phyloP scores from a whole-genome alignment of 2,113 vertebrate species.

The Tamias sibiricus region DNA sequence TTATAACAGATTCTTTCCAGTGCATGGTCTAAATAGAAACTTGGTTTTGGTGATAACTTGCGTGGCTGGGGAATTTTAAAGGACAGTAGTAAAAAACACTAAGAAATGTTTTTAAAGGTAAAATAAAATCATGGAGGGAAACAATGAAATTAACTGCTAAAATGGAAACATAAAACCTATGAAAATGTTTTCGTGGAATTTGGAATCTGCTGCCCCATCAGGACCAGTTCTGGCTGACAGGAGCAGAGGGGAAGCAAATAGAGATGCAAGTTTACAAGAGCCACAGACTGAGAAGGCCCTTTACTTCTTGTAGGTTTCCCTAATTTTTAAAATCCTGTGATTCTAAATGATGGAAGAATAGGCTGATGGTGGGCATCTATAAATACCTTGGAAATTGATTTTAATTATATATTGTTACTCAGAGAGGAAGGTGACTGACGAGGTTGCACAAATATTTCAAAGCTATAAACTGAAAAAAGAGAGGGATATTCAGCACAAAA shows the following conservation, averaged over 20 bases:
- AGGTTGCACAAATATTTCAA: not conserved
- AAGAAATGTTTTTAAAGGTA: slow-evolving; percentile 18
- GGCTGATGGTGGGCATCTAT: not conserved
- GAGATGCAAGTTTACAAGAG: not conserved
- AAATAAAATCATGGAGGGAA: slow-evolving; percentile 4
- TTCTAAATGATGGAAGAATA: not conserved
- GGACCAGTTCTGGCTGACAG: no score
- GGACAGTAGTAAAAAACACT: not conserved
- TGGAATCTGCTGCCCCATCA: not conserved
- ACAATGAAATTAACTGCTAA: not conserved
- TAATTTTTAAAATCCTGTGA: not conserved
- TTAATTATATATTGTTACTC: not conserved
- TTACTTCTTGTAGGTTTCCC: not conserved
- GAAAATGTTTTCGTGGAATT: not conserved
- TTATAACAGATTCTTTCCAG: slow-evolving; percentile 10
- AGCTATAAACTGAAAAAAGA: not conserved
- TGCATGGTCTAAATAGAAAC: not conserved
- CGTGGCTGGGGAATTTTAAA: not conserved
- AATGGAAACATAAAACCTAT: not conserved
- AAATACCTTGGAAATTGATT: slow-evolving; percentile 49
- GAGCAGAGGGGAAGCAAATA: not conserved
- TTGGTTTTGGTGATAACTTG: slow-evolving; percentile 45
- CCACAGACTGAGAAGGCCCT: not conserved
- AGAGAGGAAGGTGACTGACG: not conserved
- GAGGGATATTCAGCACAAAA: not conserved